A percentile compares a stretch with the other conserved stretches of the same genome.
Conservation (phyloP, 2,113 vertebrate genomes). For the Eurystomus gularis region DNA sequence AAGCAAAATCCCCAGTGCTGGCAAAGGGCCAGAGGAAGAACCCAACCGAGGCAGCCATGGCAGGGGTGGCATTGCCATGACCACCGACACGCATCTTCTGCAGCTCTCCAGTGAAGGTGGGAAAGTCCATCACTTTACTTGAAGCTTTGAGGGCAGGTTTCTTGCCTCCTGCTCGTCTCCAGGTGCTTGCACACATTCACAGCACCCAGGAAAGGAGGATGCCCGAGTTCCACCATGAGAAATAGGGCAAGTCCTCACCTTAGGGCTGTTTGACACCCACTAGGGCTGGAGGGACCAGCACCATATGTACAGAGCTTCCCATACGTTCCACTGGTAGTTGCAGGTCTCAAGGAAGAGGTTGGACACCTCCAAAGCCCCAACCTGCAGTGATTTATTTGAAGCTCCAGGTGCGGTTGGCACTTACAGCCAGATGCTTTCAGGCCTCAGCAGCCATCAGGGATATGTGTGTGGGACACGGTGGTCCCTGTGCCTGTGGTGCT, state of each 20-base stretch:
- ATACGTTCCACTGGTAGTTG: not conserved
- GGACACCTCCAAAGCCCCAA: not conserved
- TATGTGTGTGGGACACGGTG: accelerated
- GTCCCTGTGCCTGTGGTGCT: not conserved
- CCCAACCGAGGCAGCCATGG: not conserved
- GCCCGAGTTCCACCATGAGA: not conserved
- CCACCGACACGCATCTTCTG: not conserved
- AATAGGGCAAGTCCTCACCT: not conserved
- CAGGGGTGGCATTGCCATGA: not conserved
- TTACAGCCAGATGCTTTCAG: not conserved
- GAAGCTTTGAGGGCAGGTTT: not conserved
- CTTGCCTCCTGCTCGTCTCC: not conserved
- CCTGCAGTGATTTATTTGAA: not conserved
- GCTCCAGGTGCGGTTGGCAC: not conserved
- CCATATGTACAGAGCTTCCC: not conserved
- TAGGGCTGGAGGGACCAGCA: not conserved
- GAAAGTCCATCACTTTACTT: not conserved
- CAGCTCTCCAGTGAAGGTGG: not conserved
- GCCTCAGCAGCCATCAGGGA: not conserved
- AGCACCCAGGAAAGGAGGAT: not conserved
- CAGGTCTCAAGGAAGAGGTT: not conserved
- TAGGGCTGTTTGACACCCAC: not conserved
- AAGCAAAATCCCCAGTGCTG: not conserved
- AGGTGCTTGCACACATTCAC: not conserved
- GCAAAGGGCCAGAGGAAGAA: not conserved